A percentile compares a stretch with the other conserved stretches of the same genome.
Conservation (phyloP, 2,797 vertebrate species). For the Leptodactylus fallax region DNA sequence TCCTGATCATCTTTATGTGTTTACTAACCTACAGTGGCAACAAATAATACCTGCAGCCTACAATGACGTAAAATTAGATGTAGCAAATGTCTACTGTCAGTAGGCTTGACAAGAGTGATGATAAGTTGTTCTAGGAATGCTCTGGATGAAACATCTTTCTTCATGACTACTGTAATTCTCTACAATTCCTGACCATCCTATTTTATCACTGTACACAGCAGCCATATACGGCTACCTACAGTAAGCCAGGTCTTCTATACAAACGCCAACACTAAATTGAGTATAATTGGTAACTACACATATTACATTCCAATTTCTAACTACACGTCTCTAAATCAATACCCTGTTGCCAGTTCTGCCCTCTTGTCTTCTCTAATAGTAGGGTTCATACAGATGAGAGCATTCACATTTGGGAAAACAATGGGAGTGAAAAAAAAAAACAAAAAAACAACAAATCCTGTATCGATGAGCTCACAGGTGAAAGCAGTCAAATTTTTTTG, state of each 20-base stretch:
- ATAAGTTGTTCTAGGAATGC: conserved; percentile 20
- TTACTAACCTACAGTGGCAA: conserved; percentile 16
- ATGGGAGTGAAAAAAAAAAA: no score
- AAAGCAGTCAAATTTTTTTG: background rate
- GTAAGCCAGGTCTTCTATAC: background rate
- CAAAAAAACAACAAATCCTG: no score
- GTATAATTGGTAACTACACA: background rate
- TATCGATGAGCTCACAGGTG: background rate
- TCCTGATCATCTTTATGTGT: background rate
- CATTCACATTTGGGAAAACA: background rate
- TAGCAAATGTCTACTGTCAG: conserved; percentile 21
- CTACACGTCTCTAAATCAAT: background rate
- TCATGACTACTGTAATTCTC: background rate
- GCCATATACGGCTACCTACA: background rate
- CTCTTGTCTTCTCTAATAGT: background rate
- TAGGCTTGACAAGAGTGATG: conserved; percentile 31
- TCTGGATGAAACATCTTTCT: conserved; percentile 3
- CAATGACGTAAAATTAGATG: conserved; percentile 28
- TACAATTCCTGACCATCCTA: background rate
- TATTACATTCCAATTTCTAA: background rate
- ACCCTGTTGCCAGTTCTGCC: background rate
- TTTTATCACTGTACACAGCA: background rate
- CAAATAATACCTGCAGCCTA: background rate
- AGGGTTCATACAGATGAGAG: background rate
- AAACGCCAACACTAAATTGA: background rate